phyloP scores from a whole-genome alignment of 1,140 invertebrate species.

The Drosophila ogumai region DNA sequence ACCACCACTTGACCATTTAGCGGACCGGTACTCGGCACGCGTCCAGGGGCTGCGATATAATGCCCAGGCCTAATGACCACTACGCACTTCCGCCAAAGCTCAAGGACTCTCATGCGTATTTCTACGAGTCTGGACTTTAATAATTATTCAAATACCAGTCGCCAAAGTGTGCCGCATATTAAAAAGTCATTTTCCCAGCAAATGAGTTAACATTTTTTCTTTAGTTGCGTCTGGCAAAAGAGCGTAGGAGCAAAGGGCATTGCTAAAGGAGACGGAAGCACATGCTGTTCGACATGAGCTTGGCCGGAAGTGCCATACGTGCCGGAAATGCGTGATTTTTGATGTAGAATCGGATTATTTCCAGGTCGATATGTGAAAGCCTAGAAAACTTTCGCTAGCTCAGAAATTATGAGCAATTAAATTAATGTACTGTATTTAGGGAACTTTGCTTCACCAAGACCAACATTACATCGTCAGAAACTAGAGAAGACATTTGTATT shows the following conservation, averaged over 20 bases:
- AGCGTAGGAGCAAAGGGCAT: not conserved
- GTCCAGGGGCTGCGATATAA: conserved; percentile 46
- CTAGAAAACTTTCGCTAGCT: not conserved
- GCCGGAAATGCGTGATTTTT: conserved; percentile 82
- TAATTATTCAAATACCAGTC: conserved; percentile 69
- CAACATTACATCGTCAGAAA: not conserved
- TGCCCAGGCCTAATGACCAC: conserved; percentile 64
- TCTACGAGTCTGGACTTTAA: conserved; percentile 31
- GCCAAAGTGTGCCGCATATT: conserved; percentile 73
- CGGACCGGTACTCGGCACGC: conserved; percentile 42
- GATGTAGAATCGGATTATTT: conserved; percentile 20
- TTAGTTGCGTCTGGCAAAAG: not conserved
- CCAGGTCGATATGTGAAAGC: conserved; percentile 28
- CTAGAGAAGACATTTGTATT: not conserved
- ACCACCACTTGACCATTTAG: conserved; percentile 60
- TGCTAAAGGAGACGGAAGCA: conserved; percentile 38
- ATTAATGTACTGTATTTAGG: not conserved
- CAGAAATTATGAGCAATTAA: conserved; percentile 8
- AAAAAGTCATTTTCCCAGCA: conserved; percentile 80
- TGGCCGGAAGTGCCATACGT: conserved; percentile 73
- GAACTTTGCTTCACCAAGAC: conserved; percentile 1
- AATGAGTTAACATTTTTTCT: conserved; percentile 73
- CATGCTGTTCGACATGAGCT: conserved; percentile 74
- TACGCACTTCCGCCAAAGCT: conserved; percentile 67
- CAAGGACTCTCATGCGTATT: conserved; percentile 67